Base-by-base conservation (phyloP, 2,797 vertebrate species). In the Aldrovandia affinis region DNA sequence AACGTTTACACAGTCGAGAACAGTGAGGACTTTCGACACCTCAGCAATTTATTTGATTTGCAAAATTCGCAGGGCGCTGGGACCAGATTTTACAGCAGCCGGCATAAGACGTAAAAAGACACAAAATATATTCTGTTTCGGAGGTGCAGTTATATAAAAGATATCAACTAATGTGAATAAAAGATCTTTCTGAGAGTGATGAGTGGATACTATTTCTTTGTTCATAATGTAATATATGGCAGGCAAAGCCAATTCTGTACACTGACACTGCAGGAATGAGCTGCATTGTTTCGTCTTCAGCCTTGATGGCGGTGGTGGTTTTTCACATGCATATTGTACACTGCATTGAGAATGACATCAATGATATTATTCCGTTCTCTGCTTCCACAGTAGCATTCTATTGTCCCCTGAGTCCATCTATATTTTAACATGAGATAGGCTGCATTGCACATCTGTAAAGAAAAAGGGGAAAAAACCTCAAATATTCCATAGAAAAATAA, bases 21-120 rank as follows among this genome's bases (percentile, higher is more conserved):
- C 22, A 77, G 22, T 6, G 42, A 77, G 22, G 39, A 44, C 8
- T 73, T 81, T 85, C 30, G 55, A 44, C 79, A 81, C 52, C 52
- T 57, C 68, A 77, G 79, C 47, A 85, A 70, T 85, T 63, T 61
- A 81, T 81, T 28, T 47, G 59, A 18, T 73, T 83, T 78, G 75
- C 33, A 75, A 75, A 81, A 59, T 28, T 12, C 79, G 22, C 50
- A 81, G 15, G 4, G 55, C 79, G 18, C 36, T 20, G 22, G 28
- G 33, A 80, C 36, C 30, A 44, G 22, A 77, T 57, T 50, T 12
- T 50, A 50, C 47, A 50, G 47, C 47, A 12, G 55, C 10, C 10
- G 2, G 9, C 55, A 57, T 15, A 57, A 20, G 18, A 10, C 9
- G 9, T 2, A 57, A 2, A 20, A 15, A 15, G 15, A 57, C 12